Percentiles rank a stretch among this genome's conserved stretches.
Evolutionary conservation across 2,797 vertebrate species (phyloP).

Genomic region (Lepidocolaptes lacrymiger): DNA sequence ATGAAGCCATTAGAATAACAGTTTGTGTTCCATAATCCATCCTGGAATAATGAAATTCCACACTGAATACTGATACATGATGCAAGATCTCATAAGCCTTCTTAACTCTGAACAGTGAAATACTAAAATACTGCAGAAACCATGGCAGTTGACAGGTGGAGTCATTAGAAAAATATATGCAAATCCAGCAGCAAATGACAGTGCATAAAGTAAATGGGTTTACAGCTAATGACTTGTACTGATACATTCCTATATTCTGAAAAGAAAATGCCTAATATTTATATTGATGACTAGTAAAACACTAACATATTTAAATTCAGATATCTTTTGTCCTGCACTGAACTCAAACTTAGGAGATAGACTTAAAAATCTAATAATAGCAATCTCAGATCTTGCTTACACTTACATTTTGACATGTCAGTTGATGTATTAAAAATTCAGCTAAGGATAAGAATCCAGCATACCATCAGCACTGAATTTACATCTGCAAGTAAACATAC

Average conservation of each 20-base stretch:
- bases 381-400: background rate
- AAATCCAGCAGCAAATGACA: slow-evolving; percentile 49
- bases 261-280: background rate
- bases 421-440: background rate
- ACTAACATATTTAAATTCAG: background rate
- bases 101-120: slow-evolving; percentile 57
- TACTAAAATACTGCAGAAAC: slow-evolving; percentile 46
- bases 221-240: slow-evolving; percentile 1
- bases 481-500: background rate
- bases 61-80: slow-evolving; percentile 41
- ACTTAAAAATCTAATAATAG: background rate
- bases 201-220: slow-evolving; percentile 25
- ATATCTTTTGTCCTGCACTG: background rate
- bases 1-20: slow-evolving; percentile 8
- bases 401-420: background rate
- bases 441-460: background rate
- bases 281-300: background rate
- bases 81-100: slow-evolving; percentile 70
- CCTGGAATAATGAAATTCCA: slow-evolving; percentile 60
- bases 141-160: slow-evolving; percentile 42
- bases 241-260: background rate
- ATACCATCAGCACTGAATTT: background rate
- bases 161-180: slow-evolving; percentile 20
- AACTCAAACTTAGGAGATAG: background rate
- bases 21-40: slow-evolving; percentile 48